These are phyloP conservation scores for Halcyon senegalensis DNA, from an alignment of 2,113 vertebrate species.

Conservation along the genomic window DNA sequence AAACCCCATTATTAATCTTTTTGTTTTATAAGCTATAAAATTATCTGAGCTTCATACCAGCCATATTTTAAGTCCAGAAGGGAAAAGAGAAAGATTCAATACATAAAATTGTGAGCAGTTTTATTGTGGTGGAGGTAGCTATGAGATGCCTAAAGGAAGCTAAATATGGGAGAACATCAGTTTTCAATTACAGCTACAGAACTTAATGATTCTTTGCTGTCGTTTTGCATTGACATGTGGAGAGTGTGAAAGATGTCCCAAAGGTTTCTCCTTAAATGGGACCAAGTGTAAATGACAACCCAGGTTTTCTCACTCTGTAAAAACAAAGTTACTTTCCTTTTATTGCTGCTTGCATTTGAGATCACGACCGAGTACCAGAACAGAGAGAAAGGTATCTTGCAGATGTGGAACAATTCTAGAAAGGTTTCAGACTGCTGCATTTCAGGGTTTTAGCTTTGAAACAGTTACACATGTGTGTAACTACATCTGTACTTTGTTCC, in stretches of 20 bases:
- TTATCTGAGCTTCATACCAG: not conserved
- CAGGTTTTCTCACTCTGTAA: not conserved
- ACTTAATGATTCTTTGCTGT: not conserved
- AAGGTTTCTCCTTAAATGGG: slow-evolving; percentile 4
- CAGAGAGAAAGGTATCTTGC: not conserved
- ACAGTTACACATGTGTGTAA: accelerated
- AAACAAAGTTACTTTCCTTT: not conserved
- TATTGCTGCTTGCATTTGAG: not conserved
- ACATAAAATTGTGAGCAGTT: not conserved
- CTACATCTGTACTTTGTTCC: not conserved
- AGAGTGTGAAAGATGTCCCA: not conserved
- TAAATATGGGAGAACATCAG: not conserved
- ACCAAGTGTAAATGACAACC: not conserved
- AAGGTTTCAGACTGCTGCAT: not conserved
- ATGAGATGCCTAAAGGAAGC: not conserved
- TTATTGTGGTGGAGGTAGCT: not conserved
- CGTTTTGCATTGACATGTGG: not conserved
- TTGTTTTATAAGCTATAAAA: not conserved
- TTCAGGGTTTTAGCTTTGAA: not conserved
- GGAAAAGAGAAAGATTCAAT: not conserved
- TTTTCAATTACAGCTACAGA: not conserved
- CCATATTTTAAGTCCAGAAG: not conserved
- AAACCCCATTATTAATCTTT: not conserved
- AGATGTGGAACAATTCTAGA: not conserved
- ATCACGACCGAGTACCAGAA: not conserved